Conservation (phyloP, 2,888 invertebrate genomes). For the Catonia carolina region DNA sequence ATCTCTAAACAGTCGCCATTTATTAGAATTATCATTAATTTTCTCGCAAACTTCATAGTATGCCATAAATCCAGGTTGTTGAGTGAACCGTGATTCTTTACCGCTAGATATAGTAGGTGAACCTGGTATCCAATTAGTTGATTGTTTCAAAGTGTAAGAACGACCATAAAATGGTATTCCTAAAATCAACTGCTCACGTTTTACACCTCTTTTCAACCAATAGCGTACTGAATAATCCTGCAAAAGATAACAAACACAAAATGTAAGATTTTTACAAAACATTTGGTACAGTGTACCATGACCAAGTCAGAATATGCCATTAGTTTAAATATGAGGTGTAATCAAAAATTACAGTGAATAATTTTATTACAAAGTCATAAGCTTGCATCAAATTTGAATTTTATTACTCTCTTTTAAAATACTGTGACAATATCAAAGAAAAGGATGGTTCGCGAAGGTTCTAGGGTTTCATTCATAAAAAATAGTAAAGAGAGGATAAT, state of each 20-base stretch:
- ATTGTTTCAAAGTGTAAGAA: conserved; percentile 57
- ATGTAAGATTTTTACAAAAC: too few species aligned
- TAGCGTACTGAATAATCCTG: conserved; percentile 69
- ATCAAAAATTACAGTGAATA: too few species aligned
- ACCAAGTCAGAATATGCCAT: too few species aligned
- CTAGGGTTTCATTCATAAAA: too few species aligned
- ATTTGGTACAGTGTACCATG: too few species aligned
- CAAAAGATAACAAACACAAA: conserved; percentile 1
- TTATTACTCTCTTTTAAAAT: too few species aligned
- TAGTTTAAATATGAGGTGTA: too few species aligned
- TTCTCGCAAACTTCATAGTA: conserved; percentile 61
- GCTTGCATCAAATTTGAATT: too few species aligned
- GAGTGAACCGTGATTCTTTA: conserved; percentile 53
- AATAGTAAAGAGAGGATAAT: too few species aligned
- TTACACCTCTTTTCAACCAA: conserved; percentile 71
- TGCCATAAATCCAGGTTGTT: conserved; percentile 59
- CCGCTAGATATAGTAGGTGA: conserved; percentile 56
- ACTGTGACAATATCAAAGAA: too few species aligned
- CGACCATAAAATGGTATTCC: conserved; percentile 83
- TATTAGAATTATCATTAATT: conserved; percentile 36
- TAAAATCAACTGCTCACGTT: conserved; percentile 68
- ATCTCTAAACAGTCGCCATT: conserved; percentile 50
- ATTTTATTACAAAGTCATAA: too few species aligned
- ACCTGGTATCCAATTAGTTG: conserved; percentile 50
- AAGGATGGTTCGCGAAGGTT: too few species aligned